Evolutionary conservation across 2,888 invertebrate genomes (phyloP).

Genomic region (Lepidonotus clava): DNA sequence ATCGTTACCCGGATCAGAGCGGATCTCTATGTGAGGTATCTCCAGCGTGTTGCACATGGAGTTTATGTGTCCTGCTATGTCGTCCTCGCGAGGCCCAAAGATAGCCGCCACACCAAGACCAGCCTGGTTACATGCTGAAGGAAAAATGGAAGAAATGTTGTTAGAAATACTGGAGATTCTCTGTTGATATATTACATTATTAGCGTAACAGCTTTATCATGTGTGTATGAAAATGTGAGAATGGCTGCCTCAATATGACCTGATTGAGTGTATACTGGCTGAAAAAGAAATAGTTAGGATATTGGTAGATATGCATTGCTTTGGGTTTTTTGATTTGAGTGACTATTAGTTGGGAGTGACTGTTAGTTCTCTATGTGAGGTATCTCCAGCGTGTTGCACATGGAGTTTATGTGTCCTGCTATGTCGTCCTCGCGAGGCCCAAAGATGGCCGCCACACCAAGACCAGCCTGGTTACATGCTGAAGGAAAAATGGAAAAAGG

Average conservation of each 20-base stretch:
- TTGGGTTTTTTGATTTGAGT: too few relatives aligned
- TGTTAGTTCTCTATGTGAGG: constrained; percentile 62
- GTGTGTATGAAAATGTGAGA: too few relatives aligned
- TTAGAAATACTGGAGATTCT: too few relatives aligned
- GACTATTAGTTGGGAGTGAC: constrained; percentile 59
- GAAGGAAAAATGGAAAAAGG: too few relatives aligned
- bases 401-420: constrained; percentile 65
- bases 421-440: constrained; percentile 61
- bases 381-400: constrained; percentile 66
- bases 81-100: constrained; percentile 62
- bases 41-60: constrained; percentile 67
- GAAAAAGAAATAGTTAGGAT: too few relatives aligned
- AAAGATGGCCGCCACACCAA: constrained; percentile 66
- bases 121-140: constrained; percentile 77
- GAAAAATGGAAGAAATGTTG: too few relatives aligned
- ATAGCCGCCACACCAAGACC: constrained; percentile 66
- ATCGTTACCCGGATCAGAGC: constrained; percentile 55
- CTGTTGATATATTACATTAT: too few relatives aligned
- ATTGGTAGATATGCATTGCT: too few relatives aligned
- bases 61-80: constrained; percentile 64
- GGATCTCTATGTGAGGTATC: constrained; percentile 64
- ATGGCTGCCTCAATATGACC: too few relatives aligned
- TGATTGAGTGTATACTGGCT: too few relatives aligned
- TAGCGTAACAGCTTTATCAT: too few relatives aligned
- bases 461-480: constrained; percentile 76